A percentile compares a stretch with the other conserved stretches of the same genome.
Evolutionary conservation across 2,797 vertebrate species (phyloP).

Genomic region (Heliangelus exortis): DNA sequence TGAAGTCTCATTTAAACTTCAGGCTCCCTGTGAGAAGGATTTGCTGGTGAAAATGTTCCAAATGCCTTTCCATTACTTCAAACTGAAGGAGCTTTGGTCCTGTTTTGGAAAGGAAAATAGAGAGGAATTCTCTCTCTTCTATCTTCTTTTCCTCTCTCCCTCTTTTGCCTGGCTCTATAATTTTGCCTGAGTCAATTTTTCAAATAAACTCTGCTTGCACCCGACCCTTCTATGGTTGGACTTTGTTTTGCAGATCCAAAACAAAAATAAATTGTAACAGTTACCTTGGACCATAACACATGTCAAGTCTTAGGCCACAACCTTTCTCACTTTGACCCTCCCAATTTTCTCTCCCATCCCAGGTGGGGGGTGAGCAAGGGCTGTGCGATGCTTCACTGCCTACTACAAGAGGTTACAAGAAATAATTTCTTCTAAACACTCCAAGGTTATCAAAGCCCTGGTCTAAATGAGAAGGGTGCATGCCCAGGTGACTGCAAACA

Average conservation of each 20-base stretch:
- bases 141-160: too few species aligned
- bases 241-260: too few species aligned
- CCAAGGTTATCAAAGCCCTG: not conserved
- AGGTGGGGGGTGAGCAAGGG: too few species aligned
- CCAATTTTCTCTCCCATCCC: not conserved
- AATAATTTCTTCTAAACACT: not conserved
- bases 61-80: not conserved
- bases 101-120: not conserved
- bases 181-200: too few species aligned
- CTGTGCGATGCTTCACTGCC: not conserved
- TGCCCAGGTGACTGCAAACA: not conserved
- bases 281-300: not conserved
- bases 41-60: not conserved
- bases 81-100: not conserved
- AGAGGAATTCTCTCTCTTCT: not conserved
- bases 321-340: not conserved
- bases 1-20: not conserved
- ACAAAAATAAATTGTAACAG: too few species aligned
- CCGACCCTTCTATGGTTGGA: too few species aligned
- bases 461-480: not conserved
- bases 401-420: not conserved
- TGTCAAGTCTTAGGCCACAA: not conserved
- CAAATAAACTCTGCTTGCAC: too few species aligned
- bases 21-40: not conserved
- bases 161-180: too few species aligned